phyloP scores from a whole-genome alignment of 2,888 invertebrate genomes.

The Alentia gelatinosa region DNA sequence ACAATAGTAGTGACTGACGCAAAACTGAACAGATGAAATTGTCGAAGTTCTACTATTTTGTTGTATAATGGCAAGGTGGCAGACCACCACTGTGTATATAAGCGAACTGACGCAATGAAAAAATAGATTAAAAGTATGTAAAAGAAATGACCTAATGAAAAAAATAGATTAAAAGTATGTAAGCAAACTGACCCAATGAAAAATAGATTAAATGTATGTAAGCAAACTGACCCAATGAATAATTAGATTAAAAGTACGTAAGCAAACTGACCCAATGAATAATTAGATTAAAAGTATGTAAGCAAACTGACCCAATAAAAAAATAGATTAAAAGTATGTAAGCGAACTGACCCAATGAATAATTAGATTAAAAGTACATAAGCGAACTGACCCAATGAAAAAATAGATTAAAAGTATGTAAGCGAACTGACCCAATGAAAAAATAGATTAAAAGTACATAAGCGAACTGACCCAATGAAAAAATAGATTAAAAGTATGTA shows the following conservation, averaged over 20 bases:
- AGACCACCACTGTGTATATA: not conserved
- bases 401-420: too few relatives aligned
- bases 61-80: not conserved
- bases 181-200: not conserved
- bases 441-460: too few relatives aligned
- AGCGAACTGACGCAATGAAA: not conserved
- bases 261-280: not conserved
- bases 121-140: not conserved
- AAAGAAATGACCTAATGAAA: not conserved
- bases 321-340: not conserved
- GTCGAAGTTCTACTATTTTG: not conserved
- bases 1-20: not conserved
- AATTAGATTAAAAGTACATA: not conserved
- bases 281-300: not conserved
- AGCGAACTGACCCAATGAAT: not conserved
- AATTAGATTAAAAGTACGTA: too few relatives aligned
- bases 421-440: too few relatives aligned
- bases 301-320: not conserved
- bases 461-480: not conserved
- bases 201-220: too few relatives aligned
- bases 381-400: not conserved
- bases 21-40: not conserved
- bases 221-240: too few relatives aligned
- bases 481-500: not conserved
- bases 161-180: not conserved